Conservation (phyloP, 2,797 vertebrate genomes). For the Gallirallus australis region DNA sequence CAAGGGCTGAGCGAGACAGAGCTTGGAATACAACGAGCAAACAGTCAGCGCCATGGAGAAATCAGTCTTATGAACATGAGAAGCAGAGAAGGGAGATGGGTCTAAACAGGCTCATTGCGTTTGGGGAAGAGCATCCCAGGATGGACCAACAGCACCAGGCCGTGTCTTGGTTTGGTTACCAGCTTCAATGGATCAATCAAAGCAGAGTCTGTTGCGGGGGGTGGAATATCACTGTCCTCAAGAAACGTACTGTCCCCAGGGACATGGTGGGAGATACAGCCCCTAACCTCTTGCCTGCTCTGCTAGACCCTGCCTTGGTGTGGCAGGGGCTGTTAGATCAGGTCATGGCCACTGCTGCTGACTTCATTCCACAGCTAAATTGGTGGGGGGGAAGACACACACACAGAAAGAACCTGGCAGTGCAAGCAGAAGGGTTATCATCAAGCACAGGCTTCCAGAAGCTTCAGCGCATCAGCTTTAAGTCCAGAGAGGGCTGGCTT, state of each 20-base stretch:
- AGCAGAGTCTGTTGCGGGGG: background rate
- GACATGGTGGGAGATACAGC: rapidly evolving
- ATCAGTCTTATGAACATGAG: background rate
- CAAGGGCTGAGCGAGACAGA: background rate
- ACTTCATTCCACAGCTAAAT: background rate
- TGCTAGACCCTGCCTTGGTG: background rate
- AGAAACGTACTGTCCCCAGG: background rate
- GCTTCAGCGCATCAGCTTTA: background rate
- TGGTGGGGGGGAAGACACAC: background rate
- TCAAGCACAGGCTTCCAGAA: background rate
- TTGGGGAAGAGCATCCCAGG: background rate
- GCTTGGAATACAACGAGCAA: background rate
- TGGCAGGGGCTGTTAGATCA: background rate
- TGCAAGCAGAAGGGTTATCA: background rate
- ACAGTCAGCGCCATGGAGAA: background rate
- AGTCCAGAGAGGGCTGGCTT: background rate
- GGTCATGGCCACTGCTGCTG: background rate
- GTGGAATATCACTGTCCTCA: background rate
- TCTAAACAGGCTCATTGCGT: background rate
- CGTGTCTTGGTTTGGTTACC: background rate
- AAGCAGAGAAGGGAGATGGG: background rate
- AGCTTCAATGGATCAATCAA: background rate
- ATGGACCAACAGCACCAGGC: background rate
- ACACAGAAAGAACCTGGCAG: background rate
- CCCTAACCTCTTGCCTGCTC: background rate